Evolutionary conservation across 2,113 vertebrate genomes (phyloP), one percentile per base, ranked within the genome.

Genomic region (Ammodramus savannarum): DNA sequence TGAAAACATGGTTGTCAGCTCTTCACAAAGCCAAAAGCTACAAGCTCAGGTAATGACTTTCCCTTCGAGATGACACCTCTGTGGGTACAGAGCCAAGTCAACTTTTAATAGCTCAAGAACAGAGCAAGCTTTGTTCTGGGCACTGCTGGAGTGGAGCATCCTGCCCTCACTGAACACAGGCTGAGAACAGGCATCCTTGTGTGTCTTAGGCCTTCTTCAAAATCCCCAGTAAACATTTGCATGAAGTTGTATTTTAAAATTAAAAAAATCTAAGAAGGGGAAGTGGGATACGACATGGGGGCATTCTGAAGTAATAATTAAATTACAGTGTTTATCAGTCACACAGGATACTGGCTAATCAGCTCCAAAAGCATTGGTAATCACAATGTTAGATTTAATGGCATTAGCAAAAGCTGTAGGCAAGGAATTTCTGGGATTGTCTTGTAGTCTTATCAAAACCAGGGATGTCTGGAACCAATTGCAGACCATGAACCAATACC

Each of bases 381-480:
- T 89, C 75, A 75, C 22, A 22, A 62, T 31, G 75, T 46, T 90
- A 85, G 87, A 44, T 92, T 91, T 93, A 96, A 96, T 57, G 90
- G 85, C 75, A 86, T 90, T 93, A 96, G 74, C 67, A 83, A 92
- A 83, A 95, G 79, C 88, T 96, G 89, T 96, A 88, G 94, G 89
- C 82, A 92, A 66, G 58, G 81, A 89, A 89, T 85, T 97, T 96
- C 89, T 94, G 59, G 91, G 67, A 92, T 84, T 87, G 95, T 90
- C 81, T 81, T 59, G 77, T 55, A 93, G 93, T 52, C 80, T 94
- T 92, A 97, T 93, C 85, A 94, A 97, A 97, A 95, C 77, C 73
- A 94, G 88, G 89, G 96, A 97, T 87, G 85, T 84, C 94, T 97
- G 73, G 95, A 95, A 96, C 85, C 94, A 96, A 94, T 93, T 96